These are phyloP conservation scores for Acholoe squamosa DNA, from an alignment of 2,888 invertebrate species.

Conservation along the genomic window DNA sequence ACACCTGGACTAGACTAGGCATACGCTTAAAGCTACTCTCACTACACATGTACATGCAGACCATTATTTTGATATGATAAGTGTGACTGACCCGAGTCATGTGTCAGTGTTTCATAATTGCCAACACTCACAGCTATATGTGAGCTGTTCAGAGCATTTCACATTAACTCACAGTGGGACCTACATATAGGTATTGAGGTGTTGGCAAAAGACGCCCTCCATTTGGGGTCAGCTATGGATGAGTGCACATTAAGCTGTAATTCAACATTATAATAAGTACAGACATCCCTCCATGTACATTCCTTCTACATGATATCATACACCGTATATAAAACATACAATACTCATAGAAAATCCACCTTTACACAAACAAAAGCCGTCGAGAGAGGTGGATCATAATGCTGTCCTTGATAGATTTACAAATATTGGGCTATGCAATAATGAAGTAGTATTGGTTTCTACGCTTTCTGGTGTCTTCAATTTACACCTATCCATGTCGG, in stretches of 20 bases:
- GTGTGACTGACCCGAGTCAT: constrained; percentile 28
- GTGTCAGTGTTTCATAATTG: constrained; percentile 14
- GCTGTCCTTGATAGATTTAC: background rate
- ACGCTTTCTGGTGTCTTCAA: background rate
- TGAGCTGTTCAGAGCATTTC: constrained; percentile 13
- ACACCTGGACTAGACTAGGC: constrained; percentile 31
- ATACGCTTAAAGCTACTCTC: constrained; percentile 44
- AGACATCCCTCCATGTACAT: background rate
- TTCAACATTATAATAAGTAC: background rate
- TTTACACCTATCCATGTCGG: background rate
- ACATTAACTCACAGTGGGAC: constrained; percentile 1
- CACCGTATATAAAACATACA: constrained; percentile 14
- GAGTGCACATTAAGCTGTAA: background rate
- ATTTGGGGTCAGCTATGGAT: background rate
- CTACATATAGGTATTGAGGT: constrained; percentile 19
- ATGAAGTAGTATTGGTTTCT: background rate
- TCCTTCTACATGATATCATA: background rate
- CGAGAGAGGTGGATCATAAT: background rate
- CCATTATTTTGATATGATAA: constrained; percentile 49
- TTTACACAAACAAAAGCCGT: background rate
- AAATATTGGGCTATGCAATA: background rate
- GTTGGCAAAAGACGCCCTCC: background rate
- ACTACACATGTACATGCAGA: constrained; percentile 49
- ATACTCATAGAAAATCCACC: constrained; percentile 13
- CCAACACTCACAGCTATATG: background rate